Evolutionary conservation across 2,113 vertebrate genomes (phyloP).

Genomic region (Labeo rohita): DNA sequence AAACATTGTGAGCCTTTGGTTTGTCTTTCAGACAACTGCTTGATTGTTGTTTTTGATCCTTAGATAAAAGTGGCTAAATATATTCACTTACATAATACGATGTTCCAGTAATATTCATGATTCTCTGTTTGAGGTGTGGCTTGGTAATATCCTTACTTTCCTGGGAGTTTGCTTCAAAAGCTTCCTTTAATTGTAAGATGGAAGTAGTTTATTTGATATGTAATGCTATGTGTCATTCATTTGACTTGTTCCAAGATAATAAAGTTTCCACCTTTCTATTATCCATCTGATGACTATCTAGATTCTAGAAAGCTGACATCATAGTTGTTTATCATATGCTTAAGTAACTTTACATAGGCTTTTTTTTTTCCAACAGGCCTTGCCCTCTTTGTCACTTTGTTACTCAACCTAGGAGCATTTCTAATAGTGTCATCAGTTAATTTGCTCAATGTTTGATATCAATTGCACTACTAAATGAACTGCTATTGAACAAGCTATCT

Average conservation of each 20-base stretch:
- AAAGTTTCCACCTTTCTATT: not conserved
- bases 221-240: not conserved
- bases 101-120: not conserved
- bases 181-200: constrained; percentile 27
- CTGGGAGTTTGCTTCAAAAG: not conserved
- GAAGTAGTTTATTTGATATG: not conserved
- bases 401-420: not conserved
- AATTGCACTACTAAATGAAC: too few relatives aligned
- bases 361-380: not conserved
- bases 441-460: too few relatives aligned
- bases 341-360: not conserved
- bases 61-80: constrained; percentile 9
- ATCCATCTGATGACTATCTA: not conserved
- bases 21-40: not conserved
- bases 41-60: not conserved
- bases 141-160: not conserved
- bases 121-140: not conserved
- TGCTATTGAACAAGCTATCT: too few relatives aligned
- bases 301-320: constrained; percentile 16
- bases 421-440: too few relatives aligned
- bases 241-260: not conserved
- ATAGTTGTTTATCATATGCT: constrained; percentile 13
- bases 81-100: not conserved
- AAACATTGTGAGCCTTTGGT: not conserved
- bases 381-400: not conserved